phyloP scores from a whole-genome alignment of 2,888 invertebrate species.

The Embidobia sp. region DNA sequence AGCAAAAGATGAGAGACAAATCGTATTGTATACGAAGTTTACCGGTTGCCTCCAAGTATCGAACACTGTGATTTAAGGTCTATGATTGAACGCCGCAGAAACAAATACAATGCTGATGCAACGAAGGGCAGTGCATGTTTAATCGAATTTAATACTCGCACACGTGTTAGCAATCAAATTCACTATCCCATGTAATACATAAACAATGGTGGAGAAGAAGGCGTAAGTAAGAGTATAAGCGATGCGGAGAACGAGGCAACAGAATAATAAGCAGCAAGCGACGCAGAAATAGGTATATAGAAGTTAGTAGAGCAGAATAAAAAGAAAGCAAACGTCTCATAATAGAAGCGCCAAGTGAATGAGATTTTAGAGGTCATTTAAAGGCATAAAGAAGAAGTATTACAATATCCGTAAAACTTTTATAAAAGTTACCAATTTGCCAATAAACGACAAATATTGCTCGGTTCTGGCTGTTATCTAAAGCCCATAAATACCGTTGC shows the following conservation, averaged over 20 bases:
- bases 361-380: constrained; percentile 38
- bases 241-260: background rate
- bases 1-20: no score
- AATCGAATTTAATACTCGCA: constrained; percentile 56
- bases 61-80: no score
- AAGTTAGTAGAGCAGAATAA: constrained; percentile 30
- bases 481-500: constrained; percentile 42
- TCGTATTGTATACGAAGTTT: no score
- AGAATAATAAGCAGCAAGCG: constrained; percentile 16
- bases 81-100: constrained; percentile 17
- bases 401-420: constrained; percentile 52
- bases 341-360: constrained; percentile 37
- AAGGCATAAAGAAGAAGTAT: constrained; percentile 8
- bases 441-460: constrained; percentile 50
- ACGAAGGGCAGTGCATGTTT: constrained; percentile 60
- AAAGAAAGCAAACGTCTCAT: constrained; percentile 41
- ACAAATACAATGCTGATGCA: constrained; percentile 49
- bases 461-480: constrained; percentile 63
- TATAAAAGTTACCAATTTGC: constrained; percentile 48
- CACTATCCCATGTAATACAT: constrained; percentile 57
- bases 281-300: constrained; percentile 48
- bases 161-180: constrained; percentile 61
- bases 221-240: constrained; percentile 1
- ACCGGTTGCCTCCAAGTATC: no score
- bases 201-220: constrained; percentile 16